Evolutionary conservation across 2,113 vertebrate species (phyloP).

Genomic region (Otolemur garnettii): DNA sequence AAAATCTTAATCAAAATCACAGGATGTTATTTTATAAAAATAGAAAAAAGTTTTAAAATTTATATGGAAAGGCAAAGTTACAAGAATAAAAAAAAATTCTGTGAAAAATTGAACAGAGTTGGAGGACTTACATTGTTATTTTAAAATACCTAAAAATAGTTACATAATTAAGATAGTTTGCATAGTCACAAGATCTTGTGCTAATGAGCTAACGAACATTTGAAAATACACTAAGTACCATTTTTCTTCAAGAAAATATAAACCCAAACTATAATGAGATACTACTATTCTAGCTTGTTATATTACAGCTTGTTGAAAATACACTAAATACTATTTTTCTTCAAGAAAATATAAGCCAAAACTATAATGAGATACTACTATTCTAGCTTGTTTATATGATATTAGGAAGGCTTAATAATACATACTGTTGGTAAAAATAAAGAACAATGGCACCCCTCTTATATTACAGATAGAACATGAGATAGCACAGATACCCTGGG

Average conservation of each 20-base stretch:
- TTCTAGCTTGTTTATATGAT: too few species aligned
- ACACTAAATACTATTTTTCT: background rate
- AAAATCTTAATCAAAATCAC: background rate
- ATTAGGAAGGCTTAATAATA: background rate
- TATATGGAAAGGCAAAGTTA: background rate
- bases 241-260: background rate
- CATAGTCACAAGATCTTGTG: background rate
- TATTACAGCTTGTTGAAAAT: too few species aligned
- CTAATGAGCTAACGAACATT: too few species aligned
- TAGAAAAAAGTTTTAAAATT: background rate
- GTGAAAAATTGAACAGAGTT: background rate
- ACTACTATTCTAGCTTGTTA: background rate
- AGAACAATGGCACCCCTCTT: background rate
- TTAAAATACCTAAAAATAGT: background rate
- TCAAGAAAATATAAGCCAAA: background rate
- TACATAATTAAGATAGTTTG: background rate
- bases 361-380: background rate
- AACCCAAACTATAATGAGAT: background rate
- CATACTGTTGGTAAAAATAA: background rate
- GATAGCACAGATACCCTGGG: background rate
- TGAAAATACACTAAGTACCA: background rate
- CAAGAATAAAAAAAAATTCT: background rate
- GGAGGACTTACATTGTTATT: background rate
- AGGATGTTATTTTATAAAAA: background rate
- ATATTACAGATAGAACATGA: background rate